Percentiles rank a stretch among this genome's conserved stretches.
Conservation (phyloP, 2,113 vertebrate species). For the Pelodiscus sinensis region DNA sequence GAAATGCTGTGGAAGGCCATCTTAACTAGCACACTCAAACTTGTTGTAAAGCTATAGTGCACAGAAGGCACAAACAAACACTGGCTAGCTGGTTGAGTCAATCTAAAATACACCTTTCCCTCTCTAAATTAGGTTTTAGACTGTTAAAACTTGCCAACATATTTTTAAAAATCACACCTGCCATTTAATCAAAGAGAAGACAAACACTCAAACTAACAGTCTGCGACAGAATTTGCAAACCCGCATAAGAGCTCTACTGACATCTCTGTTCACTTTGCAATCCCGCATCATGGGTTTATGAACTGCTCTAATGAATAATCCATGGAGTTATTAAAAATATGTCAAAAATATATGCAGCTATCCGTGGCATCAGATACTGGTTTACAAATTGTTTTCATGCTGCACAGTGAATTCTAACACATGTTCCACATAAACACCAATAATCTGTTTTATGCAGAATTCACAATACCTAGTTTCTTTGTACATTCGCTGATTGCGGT, state of each 20-base stretch:
- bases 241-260: neutral
- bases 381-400: neutral
- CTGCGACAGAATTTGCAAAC: neutral
- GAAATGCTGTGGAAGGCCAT: neutral
- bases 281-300: neutral
- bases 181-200: neutral
- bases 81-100: neutral
- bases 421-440: neutral
- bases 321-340: neutral
- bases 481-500: neutral
- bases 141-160: neutral
- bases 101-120: neutral
- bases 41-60: neutral
- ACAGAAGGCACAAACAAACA: neutral
- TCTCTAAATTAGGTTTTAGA: neutral
- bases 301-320: neutral
- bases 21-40: neutral
- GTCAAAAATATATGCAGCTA: neutral
- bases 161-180: neutral
- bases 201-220: neutral
- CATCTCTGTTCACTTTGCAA: neutral
- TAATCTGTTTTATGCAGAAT: neutral
- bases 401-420: neutral
- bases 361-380: fast-evolving
- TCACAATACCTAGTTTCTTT: neutral